Evolutionary conservation across 1,140 invertebrate species (phyloP), one percentile per base, ranked within the genome.

Genomic region (Orius laevigatus): DNA sequence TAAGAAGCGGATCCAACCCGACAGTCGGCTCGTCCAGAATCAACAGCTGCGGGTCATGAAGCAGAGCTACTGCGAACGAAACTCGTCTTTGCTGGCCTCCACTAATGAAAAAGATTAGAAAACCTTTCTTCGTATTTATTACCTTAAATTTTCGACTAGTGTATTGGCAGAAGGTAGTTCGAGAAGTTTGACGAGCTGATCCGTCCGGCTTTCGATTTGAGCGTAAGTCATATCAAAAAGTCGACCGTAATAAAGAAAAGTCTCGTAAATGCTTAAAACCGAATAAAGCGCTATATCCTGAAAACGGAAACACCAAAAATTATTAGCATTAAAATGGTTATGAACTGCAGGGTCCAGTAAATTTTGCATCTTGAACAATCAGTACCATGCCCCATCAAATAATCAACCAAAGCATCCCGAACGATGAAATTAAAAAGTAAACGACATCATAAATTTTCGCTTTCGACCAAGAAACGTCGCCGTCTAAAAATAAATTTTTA

Each of bases 21-120:
- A 94, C 90, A 0, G 91, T 95, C 0, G 90, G 91, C 62, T 96
- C 91, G 62, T 96, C 91, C 10, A 96, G 71, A 60, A 96, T 92
- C 11, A 96, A 66, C 12, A 95, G 70, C 63, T 92, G 84, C 0
- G 91, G 90, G 65, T 90, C 84, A 58, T 94, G 88, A 70, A 95
- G 81, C 4, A 95, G 67, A 2, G 90, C 90, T 15, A 89, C 82
- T 1, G 89, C 88, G 59, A 96, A 90, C 4, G 87, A 92, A 0
- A 93, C 87, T 53, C 90, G 73, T 34, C 91, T 71, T 60, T 92
- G 86, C 65, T 94, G 89, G 19, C 91, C 90, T 56, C 91, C 91
- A 67, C 89, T 89, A 65, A 33, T 64, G 62, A 49, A 41, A 55
- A 50, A 43, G 18, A 19, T 11, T 4, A 9, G 4, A 43, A 18